Evolutionary conservation across 1,140 invertebrate species (phyloP).

Genomic region (Stenopsyche tienmushanensis): DNA sequence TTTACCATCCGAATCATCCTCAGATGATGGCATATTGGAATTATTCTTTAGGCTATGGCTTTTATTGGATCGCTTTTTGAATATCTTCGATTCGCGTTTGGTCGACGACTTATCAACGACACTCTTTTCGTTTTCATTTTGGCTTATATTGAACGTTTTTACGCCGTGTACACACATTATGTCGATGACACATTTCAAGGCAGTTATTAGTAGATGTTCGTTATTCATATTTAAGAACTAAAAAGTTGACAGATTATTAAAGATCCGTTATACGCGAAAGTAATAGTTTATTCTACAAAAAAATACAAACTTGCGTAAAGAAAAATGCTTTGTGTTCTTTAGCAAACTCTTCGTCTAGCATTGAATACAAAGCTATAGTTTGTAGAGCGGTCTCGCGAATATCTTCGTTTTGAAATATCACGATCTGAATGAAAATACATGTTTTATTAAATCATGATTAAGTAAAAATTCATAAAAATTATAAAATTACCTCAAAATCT

Average conservation of each 20-base stretch:
- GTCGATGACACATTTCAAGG: slow-evolving; percentile 49
- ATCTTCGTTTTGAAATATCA: slow-evolving; percentile 49
- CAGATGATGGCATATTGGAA: slow-evolving; percentile 1
- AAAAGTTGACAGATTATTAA: not conserved
- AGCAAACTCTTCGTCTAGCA: slow-evolving; percentile 53
- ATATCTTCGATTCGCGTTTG: slow-evolving; percentile 23
- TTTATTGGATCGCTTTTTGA: slow-evolving; percentile 18
- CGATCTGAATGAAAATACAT: slow-evolving; percentile 43
- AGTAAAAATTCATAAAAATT: not conserved
- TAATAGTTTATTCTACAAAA: too few relatives aligned
- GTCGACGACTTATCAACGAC: not conserved
- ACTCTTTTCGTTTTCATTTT: slow-evolving; percentile 21
- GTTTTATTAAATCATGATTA: not conserved
- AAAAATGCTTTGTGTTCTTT: slow-evolving; percentile 54
- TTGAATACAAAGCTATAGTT: slow-evolving; percentile 52
- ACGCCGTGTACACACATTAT: slow-evolving; percentile 51
- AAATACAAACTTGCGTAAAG: slow-evolving; percentile 49
- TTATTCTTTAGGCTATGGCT: slow-evolving; percentile 1
- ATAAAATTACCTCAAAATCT: slow-evolving; percentile 49
- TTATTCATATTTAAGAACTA: slow-evolving; percentile 40
- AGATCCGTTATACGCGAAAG: too few relatives aligned
- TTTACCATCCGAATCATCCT: slow-evolving; percentile 24
- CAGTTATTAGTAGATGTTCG: slow-evolving; percentile 46
- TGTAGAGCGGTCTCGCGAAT: slow-evolving; percentile 50
- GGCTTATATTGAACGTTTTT: slow-evolving; percentile 48